phyloP scores from a whole-genome alignment of 1,140 invertebrate species.

The Eumeta japonica region DNA sequence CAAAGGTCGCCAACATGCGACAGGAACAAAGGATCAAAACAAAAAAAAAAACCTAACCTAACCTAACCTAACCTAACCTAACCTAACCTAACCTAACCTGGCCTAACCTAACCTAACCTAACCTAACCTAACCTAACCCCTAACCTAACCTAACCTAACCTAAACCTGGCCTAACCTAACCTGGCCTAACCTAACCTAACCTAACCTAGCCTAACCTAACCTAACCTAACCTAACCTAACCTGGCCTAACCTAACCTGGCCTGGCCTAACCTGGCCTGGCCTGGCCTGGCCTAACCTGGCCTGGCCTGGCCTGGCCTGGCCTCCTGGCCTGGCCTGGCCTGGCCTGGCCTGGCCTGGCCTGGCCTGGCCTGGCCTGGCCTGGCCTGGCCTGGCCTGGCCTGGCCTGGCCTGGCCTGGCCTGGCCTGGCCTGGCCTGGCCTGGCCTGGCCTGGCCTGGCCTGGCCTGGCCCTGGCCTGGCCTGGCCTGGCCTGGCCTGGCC shows the following conservation, averaged over 20 bases:
- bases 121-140: slow-evolving; percentile 7
- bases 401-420: background rate
- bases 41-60: too few species aligned
- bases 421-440: background rate
- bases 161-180: slow-evolving; percentile 2
- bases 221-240: slow-evolving; percentile 5
- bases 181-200: slow-evolving; percentile 3
- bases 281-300: background rate
- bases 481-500: background rate
- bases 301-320: too few species aligned
- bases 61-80: slow-evolving; percentile 12
- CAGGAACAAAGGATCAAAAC: too few species aligned
- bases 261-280: background rate
- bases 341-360: background rate
- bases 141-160: slow-evolving; percentile 3
- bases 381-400: background rate
- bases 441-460: slow-evolving; percentile 1
- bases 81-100: slow-evolving; percentile 14
- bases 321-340: too few species aligned
- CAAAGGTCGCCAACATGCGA: too few species aligned
- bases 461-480: too few species aligned
- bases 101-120: slow-evolving; percentile 10
- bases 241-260: slow-evolving; percentile 3
- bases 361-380: background rate
- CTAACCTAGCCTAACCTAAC: slow-evolving; percentile 2